Evolutionary conservation across 2,797 vertebrate genomes (phyloP), one percentile per base, ranked within the genome.

Genomic region (Paguma larvata): DNA sequence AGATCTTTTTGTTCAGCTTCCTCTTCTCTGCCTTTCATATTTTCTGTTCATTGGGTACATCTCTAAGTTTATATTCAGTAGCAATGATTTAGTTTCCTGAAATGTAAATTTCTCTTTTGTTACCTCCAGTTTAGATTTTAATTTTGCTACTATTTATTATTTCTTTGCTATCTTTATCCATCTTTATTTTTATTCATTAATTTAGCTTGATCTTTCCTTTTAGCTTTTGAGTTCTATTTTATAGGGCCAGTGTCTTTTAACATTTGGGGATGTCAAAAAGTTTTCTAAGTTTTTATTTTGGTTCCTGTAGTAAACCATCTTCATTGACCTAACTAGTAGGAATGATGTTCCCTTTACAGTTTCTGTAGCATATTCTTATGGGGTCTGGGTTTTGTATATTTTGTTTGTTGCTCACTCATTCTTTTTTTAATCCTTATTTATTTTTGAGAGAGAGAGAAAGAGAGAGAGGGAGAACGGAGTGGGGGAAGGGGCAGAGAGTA

Each of bases 271-370:
- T 86, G 51, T 14, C 27, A 84, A 79, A 62, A 46, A 18, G 32
- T 90, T 92, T 89, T 85, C 65, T 89, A 84, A 92, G 63, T 63
- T 80, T 11, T 91, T 72, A 59, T 68, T 73, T 95, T 72, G n/a
- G 6, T 77, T 92, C 15, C 19, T 87, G 21, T 32, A 18, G 25
- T 87, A 77, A 84, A 91, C 85, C 44, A 59, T 68, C n/a, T n/a
- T 75, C 27, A 51, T 4, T 53, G 21, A 90, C 6, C 32, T 84
- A 85, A 85, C 13, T 38, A 51, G 41, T 32, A 65, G 46, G 25
- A 62, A 63, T 83, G 72, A 44, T 51, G 32, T 75, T 89, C 63
- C n/a, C 21, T 83, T 38, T 67, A n/a, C 2, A 41, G 12, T 92
- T 95, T 94, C 38, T 87, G n/a, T 89, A 34, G 15, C 19, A 27